These are phyloP conservation scores for Falco berigora DNA, from an alignment of 2,797 vertebrate species.

Conservation along the genomic window DNA sequence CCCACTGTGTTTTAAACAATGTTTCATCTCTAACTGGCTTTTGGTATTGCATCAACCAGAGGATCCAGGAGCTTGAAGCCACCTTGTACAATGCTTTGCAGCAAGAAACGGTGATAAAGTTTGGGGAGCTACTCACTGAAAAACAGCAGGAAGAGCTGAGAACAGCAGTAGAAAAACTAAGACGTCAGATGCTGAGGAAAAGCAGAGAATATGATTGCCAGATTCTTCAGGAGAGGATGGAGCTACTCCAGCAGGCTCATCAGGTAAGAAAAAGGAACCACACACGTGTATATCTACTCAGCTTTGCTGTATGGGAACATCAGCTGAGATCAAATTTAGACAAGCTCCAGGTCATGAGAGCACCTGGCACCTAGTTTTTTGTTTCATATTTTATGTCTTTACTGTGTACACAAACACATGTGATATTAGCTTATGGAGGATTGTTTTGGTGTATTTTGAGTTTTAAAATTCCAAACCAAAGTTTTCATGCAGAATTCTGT, in stretches of 20 bases:
- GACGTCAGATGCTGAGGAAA: slow-evolving; percentile 97
- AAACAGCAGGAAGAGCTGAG: slow-evolving; percentile 93
- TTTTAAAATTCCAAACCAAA: background rate
- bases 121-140: slow-evolving; percentile 90
- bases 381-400: background rate
- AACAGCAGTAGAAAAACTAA: slow-evolving; percentile 90
- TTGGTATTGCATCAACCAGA: slow-evolving; percentile 78
- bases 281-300: background rate
- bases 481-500: background rate
- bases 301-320: background rate
- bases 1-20: background rate
- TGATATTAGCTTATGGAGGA: background rate
- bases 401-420: background rate
- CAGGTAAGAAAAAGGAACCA: slow-evolving; percentile 75
- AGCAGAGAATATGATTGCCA: slow-evolving; percentile 98
- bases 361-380: background rate
- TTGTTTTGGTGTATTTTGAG: background rate
- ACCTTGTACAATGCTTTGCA: slow-evolving; percentile 97
- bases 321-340: background rate
- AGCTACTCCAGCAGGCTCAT: slow-evolving; percentile 96
- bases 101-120: slow-evolving; percentile 98
- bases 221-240: slow-evolving; percentile 97
- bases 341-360: background rate
- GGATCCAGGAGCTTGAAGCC: slow-evolving; percentile 98
- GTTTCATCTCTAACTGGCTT: slow-evolving; percentile 51